Conservation (phyloP, 2,113 vertebrate genomes). For the Myotis davidii region DNA sequence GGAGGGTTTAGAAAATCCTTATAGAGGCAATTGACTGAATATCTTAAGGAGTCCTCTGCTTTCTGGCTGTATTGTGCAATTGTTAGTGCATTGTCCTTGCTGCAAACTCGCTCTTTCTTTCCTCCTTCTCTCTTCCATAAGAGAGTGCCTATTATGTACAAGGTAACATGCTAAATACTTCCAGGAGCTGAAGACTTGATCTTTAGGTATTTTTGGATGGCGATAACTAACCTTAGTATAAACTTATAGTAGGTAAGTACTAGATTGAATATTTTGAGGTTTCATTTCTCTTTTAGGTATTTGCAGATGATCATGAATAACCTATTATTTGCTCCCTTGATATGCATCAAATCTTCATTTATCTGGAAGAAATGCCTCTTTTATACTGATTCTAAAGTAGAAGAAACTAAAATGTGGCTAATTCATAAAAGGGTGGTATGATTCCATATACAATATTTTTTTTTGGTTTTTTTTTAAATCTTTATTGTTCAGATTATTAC, state of each 20-base stretch:
- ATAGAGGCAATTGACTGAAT: neutral
- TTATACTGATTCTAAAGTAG: neutral
- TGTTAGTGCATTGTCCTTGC: neutral
- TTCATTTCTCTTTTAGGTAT: slow-evolving; percentile 32
- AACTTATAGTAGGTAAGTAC: neutral
- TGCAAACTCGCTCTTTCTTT: neutral
- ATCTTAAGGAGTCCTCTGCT: neutral
- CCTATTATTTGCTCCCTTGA: neutral
- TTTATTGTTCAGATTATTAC: no score
- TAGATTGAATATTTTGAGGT: neutral
- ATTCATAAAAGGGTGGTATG: neutral
- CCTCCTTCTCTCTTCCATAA: no score
- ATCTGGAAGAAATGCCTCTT: neutral
- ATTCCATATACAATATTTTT: neutral
- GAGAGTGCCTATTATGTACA: neutral
- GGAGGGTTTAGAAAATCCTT: neutral
- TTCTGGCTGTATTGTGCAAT: neutral
- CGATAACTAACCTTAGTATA: neutral
- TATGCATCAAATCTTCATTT: slow-evolving; percentile 3
- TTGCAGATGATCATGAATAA: slow-evolving; percentile 14
- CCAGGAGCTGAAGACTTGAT: neutral
- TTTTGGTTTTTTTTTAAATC: no score
- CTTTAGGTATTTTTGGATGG: neutral
- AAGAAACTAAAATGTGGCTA: neutral
- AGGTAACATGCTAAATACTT: neutral